Evolutionary conservation across 2,113 vertebrate genomes (phyloP), one percentile per base, ranked within the genome.

Genomic region (Apodemus sylvaticus): DNA sequence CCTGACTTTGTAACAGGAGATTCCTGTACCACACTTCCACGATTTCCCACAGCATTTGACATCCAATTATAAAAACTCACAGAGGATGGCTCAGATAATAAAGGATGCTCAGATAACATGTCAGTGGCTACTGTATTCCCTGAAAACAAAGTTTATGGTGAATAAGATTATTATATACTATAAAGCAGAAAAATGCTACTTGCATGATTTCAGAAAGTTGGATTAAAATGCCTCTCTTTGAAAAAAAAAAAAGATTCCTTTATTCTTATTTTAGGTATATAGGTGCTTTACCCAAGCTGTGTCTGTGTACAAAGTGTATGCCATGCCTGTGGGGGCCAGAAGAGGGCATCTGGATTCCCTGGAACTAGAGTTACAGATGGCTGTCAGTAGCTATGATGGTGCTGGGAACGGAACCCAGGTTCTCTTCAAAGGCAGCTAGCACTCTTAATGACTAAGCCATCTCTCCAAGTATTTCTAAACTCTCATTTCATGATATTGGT

Each of bases 41-140:
- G 99, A 98, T 99, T 99, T 90, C 99, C 99, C 96, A 99, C 99
- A 42, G 99, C 99, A 82, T 99, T 99, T 92, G 99, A 99, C 99
- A 99, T 99, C 99, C 99, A 99, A 98, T 99, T 99, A 98, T 99
- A 99, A 97, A 99, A 99, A 97, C 99, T 99, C 98, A 99, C 99
- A 5, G 99, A 99, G 24, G 99, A 99, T 0, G 99, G 99, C 97
- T 99, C 99, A 4, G 99, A 99, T 42, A 99, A 98, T 96, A 99
- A 98, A 70, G 99, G 99, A 97, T 99, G 99, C 91, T 99, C 99
- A 2, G 99, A 99, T 91, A 99, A 96, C 98, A 99, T 99, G 86
- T 99, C 99, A 24, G 99, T 98, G 86, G 99, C 99, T 97, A 99
- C 87, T 11, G 98, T 98, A 91, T 99, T 99, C 53, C 99, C 99